Conservation (phyloP, 2,797 vertebrate species). For the Lagorchestes hirsutus region DNA sequence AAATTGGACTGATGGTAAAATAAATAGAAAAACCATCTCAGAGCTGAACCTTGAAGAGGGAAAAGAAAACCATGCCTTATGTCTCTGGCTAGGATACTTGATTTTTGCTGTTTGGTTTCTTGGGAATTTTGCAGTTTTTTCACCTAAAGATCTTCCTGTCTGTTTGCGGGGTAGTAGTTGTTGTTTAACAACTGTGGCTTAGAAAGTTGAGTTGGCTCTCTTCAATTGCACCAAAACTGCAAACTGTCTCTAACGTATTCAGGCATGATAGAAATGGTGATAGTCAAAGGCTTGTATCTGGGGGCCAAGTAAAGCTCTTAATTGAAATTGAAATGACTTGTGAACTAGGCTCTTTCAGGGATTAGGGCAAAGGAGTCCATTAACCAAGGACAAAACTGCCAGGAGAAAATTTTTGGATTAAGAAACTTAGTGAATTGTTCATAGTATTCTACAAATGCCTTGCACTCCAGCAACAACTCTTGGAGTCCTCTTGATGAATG, state of each 20-base stretch:
- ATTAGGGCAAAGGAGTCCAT: conserved; percentile 70
- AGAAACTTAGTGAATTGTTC: conserved; percentile 60
- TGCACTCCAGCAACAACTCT: not conserved
- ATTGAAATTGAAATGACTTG: conserved; percentile 75
- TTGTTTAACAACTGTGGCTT: not conserved
- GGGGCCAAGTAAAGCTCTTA: conserved; percentile 56
- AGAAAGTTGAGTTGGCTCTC: not conserved
- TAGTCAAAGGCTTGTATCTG: conserved; percentile 65
- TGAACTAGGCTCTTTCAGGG: conserved; percentile 54
- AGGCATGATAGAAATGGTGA: conserved; percentile 50
- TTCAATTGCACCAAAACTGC: not conserved
- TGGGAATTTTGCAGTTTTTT: not conserved
- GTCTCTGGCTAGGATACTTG: not conserved
- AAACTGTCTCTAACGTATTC: not conserved
- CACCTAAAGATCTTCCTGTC: not conserved
- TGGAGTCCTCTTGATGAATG: not conserved
- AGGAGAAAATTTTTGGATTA: conserved; percentile 55
- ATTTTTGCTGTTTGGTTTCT: not conserved
- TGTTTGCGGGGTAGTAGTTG: not conserved
- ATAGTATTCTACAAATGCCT: conserved; percentile 5
- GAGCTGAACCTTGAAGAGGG: not conserved
- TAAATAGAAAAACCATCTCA: conserved; percentile 29
- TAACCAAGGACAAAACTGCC: conserved; percentile 66
- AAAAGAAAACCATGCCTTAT: not conserved
- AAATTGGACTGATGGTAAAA: not conserved